Conservation (phyloP, 2,888 invertebrate genomes). For the Diachrysia chrysitis region DNA sequence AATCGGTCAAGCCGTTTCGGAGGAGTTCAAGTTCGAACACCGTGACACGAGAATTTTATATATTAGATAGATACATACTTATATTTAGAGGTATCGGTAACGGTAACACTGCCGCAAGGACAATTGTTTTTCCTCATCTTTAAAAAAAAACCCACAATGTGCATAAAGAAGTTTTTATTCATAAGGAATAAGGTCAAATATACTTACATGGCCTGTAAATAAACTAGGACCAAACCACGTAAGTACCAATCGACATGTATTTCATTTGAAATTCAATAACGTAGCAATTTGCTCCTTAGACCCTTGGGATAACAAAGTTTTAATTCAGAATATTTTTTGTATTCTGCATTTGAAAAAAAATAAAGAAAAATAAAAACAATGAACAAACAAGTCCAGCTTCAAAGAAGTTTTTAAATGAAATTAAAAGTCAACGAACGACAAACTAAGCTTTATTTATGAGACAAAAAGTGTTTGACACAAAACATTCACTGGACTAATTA, state of each 20-base stretch:
- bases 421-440: conserved; percentile 40
- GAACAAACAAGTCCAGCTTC: conserved; percentile 25
- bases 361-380: conserved; percentile 19
- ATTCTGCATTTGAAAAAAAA: conserved; percentile 27
- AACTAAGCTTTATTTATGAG: conserved; percentile 52
- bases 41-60: no score
- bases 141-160: no score
- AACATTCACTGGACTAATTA: conserved; percentile 56
- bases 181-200: neutral
- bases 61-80: no score
- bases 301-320: conserved; percentile 8
- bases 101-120: no score
- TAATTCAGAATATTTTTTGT: conserved; percentile 22
- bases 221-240: neutral
- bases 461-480: conserved; percentile 54
- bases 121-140: no score
- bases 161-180: neutral
- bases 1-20: no score
- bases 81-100: no score
- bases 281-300: neutral
- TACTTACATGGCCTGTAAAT: neutral
- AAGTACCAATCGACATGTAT: neutral
- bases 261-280: conserved; percentile 1
- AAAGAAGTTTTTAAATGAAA: conserved; percentile 40
- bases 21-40: no score